A percentile compares a stretch with the other conserved stretches of the same genome.
phyloP scores from a whole-genome alignment of 2,888 invertebrate genomes.

The Anodontia alba region DNA sequence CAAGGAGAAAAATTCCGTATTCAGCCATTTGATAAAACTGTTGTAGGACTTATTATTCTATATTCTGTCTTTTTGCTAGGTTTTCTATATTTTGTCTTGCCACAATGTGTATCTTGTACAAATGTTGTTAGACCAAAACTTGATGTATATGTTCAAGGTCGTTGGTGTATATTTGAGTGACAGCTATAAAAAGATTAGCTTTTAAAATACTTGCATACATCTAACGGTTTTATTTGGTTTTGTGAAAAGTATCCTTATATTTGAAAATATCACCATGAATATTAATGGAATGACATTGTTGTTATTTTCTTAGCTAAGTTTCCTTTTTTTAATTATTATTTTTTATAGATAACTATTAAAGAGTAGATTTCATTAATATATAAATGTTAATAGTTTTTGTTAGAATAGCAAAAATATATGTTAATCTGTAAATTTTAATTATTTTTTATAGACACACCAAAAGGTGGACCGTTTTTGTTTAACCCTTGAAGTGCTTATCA shows the following conservation, averaged over 20 bases:
- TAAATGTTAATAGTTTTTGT: slow-evolving; percentile 3
- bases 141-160: neutral
- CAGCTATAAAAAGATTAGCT: neutral
- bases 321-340: neutral
- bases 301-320: neutral
- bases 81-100: neutral
- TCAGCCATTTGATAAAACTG: too few species aligned
- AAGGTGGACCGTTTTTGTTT: neutral
- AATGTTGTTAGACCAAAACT: slow-evolving; percentile 14
- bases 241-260: neutral
- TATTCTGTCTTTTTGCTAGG: neutral
- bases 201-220: neutral
- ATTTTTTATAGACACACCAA: neutral
- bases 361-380: slow-evolving; percentile 14
- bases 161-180: slow-evolving; percentile 6
- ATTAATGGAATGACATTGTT: neutral
- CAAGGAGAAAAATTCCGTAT: too few species aligned
- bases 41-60: too few species aligned
- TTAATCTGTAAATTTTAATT: slow-evolving; percentile 3
- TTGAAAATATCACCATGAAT: neutral
- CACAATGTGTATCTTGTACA: slow-evolving; percentile 2
- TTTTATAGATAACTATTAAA: slow-evolving; percentile 1
- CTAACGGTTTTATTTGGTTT: slow-evolving; percentile 15
- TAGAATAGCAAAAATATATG: slow-evolving; percentile 9
- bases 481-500: neutral